Evolutionary conservation across 2,113 vertebrate genomes (phyloP), one percentile per base, ranked within the genome.

Genomic region (Hippocampus barbouri): DNA sequence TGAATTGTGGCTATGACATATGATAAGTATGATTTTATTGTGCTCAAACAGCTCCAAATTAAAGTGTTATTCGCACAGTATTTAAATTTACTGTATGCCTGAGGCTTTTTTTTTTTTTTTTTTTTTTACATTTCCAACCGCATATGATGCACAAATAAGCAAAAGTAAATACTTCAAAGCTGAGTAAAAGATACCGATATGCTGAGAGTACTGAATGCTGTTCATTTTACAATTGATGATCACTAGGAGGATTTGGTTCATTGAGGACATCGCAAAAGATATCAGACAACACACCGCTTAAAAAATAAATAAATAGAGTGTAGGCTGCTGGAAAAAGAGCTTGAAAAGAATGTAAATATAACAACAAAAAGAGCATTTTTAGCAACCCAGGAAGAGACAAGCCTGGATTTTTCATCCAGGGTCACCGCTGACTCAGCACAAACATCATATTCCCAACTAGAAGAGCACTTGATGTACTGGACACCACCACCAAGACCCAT

Each of bases 341-440:
- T 70, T 34, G 47, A n/a, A 41, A 47, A 15, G 43, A 77, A 70
- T 75, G 20, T 57, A 74, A 59, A 79, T 69, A 25, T 73, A 72
- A 57, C 71, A 77, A 61, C 74, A 69, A 67, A 80, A 72, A 69
- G 68, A 59, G 16, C 45, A 65, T 67, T 83, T 73, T 71, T 69
- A 75, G 75, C 68, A 64, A 54, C 62, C 20, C 21, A 34, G 15
- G 6, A 6, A 30, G 5, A 7, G 27, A 34, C 5, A 61, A 34
- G 53, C 27, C 15, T 72, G 41, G 69, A 56, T 30, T 30, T 78
- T 63, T 71, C 66, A 71, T 57, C 62, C 53, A 53, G 69, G 21
- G 67, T 41, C 70, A 27, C 71, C 77, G 53, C 72, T 70, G 78
- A 85, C 68, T 86, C 76, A 84, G 79, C 83, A 81, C 60, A 75